phyloP scores from a whole-genome alignment of 2,888 invertebrate species.

The Lochmaea crataegi region DNA sequence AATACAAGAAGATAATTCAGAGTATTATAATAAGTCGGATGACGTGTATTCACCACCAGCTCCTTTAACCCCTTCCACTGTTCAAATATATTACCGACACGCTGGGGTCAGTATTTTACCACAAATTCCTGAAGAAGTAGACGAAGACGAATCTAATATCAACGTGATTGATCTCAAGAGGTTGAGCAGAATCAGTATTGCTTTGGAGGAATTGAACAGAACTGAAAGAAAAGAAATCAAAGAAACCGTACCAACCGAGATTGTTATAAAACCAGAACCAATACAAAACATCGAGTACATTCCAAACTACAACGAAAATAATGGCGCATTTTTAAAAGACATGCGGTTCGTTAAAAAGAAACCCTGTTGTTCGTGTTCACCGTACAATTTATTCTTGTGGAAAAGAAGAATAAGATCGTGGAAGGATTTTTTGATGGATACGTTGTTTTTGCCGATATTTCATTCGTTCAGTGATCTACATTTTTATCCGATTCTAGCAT shows the following conservation, averaged over 20 bases:
- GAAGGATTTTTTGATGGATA: slow-evolving; percentile 46
- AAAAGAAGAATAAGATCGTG: slow-evolving; percentile 42
- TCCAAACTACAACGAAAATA: slow-evolving; percentile 42
- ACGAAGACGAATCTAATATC: slow-evolving; percentile 48
- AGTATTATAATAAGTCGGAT: neutral
- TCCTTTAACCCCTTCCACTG: slow-evolving; percentile 40
- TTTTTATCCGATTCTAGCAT: slow-evolving; percentile 50
- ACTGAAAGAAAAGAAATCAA: slow-evolving; percentile 20
- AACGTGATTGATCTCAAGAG: slow-evolving; percentile 49
- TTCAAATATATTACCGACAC: slow-evolving; percentile 48
- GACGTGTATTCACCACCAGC: slow-evolving; percentile 23
- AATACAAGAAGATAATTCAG: slow-evolving; percentile 22
- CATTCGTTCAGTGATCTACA: slow-evolving; percentile 45
- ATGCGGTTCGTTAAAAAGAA: slow-evolving; percentile 42
- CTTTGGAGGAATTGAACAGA: slow-evolving; percentile 47
- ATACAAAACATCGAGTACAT: slow-evolving; percentile 50
- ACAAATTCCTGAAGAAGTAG: slow-evolving; percentile 52
- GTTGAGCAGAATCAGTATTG: slow-evolving; percentile 50
- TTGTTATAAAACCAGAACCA: slow-evolving; percentile 24
- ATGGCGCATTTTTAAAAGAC: slow-evolving; percentile 42
- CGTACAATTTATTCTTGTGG: slow-evolving; percentile 50
- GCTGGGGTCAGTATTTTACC: slow-evolving; percentile 53
- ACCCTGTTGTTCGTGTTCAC: slow-evolving; percentile 44
- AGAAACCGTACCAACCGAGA: neutral
- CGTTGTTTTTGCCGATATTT: slow-evolving; percentile 46